Base-by-base conservation (phyloP, 2,113 vertebrate genomes). In the Anguilla rostrata region DNA sequence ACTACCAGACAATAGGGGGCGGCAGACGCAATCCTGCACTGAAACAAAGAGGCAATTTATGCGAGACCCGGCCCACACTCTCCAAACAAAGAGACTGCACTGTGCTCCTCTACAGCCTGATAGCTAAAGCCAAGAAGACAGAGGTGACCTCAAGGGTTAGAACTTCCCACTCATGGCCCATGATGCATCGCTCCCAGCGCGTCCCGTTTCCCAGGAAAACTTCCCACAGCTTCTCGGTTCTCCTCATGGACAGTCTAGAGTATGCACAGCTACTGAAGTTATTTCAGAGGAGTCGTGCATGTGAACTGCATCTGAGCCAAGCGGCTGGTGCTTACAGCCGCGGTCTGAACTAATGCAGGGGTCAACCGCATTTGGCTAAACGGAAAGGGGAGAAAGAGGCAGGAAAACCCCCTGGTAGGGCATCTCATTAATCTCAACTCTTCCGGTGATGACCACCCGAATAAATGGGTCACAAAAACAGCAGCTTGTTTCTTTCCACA, bases 1-100 rank as follows among this genome's bases (percentile, higher is more conserved):
- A 92, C 92, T 91, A 94, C 93, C 90, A 88, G 92, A 93, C 34
- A 85, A 84, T 88, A 89, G 82, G 86, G 92, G 91, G 90, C 83
- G 91, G 90, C 82, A 87, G 88, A 88, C 91, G 90, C 89, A 88
- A 90, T 75, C 66, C 90, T 89, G 87, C 78, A 86, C 78, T 89
- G 89, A 91, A 92, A 92, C 85, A 93, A 93, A 90, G 90, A 82
- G 63, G 66, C 88, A 81, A 92, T 92, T 92, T 91, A 82, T 12
- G 22, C 40, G 7, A 82, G 40, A 82, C 22, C 39, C 11, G 9
- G 29, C 39, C 39, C 39, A 39, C 39, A 18, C 5, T 85, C 81
- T 85, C 56, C 41, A 90, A 89, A 91, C 92, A 85, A 91, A 90
- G 88, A 82, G 87, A 89, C 5, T n/a, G 20, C 26, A n/a, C 63